Evolutionary conservation across 1,140 invertebrate species (phyloP), one percentile per base, ranked within the genome.

Genomic region (Drosophila melanica): DNA sequence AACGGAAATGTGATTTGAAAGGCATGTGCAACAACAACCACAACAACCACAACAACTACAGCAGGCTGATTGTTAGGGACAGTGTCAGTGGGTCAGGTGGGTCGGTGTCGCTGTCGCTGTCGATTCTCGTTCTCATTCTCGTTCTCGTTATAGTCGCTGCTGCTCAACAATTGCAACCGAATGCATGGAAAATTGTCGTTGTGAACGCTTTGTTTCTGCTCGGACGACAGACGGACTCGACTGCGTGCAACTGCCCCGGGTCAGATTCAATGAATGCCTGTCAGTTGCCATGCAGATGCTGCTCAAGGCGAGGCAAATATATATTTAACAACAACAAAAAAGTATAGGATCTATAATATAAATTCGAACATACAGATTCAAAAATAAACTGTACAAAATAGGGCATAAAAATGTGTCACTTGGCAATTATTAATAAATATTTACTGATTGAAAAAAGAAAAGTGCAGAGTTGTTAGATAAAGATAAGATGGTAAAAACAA

Each of bases 1-100:
- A 75, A 75, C 77, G 77, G 75, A 79, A 79, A 79, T 79, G 74
- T 77, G 75, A 79, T 77, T 79, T 77, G 75, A 58, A 58, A 11
- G 10, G 16, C 35, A 30, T 27, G 20, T 23, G 30, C 55, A 41
- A 18, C 41, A 53, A 50, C 66, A 53, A 33, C 44, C 39, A 35
- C 33, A 35, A 9, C 9, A 9, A 33, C 30, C 6, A 33, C 33
- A 16, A 8, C 30, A 33, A 35, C 33, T 1, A 35, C 33, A 10
- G 8, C 33, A 35, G 50, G 27, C 27, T 27, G 14, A 30, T 39
- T 63, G 60, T 63, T 66, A 48, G 37, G 62, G 63, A 58, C 79
- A 70, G 73, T 80, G 73, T 74, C 74, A 84, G 60, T 77, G 48
- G 74, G 69, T 85, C 65, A 67, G 58, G 48, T 69, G 57, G 47